Evolutionary conservation across 2,797 vertebrate species (phyloP).

Genomic region (Cephalopachus bancanus): DNA sequence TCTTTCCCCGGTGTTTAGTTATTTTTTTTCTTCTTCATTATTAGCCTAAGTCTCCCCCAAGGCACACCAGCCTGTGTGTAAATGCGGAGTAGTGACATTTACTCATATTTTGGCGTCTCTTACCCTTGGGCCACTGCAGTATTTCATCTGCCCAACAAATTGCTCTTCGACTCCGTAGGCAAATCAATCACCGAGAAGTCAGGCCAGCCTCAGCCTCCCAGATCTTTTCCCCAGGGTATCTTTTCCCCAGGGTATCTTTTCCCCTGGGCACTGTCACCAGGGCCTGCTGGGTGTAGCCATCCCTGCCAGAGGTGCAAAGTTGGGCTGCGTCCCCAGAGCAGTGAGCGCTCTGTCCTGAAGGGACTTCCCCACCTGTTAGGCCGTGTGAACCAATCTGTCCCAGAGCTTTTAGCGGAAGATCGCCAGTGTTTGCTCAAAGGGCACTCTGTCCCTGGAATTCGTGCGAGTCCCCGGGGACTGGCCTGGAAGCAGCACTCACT

Average conservation of each 20-base stretch:
- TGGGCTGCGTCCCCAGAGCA: neutral
- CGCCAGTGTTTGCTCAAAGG: neutral
- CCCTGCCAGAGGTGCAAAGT: neutral
- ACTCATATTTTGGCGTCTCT: neutral
- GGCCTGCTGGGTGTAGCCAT: slow-evolving; percentile 42
- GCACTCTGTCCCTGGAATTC: neutral
- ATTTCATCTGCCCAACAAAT: neutral
- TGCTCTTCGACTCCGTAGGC: too few species aligned
- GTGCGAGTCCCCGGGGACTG: neutral
- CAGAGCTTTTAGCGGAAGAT: neutral
- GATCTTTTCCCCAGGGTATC: neutral
- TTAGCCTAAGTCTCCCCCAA: neutral
- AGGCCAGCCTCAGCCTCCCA: neutral
- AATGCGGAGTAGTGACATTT: neutral
- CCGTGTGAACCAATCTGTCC: neutral
- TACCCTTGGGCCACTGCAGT: neutral
- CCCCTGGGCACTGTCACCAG: slow-evolving; percentile 48
- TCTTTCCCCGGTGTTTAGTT: neutral
- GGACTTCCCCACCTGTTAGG: neutral
- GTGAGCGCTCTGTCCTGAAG: neutral
- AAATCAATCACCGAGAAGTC: neutral
- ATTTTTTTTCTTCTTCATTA: neutral
- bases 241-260: neutral
- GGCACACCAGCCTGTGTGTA: neutral
- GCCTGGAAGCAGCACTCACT: neutral